Conservation (phyloP, 2,797 vertebrate genomes). For the Gymnoscopelus braueri region DNA sequence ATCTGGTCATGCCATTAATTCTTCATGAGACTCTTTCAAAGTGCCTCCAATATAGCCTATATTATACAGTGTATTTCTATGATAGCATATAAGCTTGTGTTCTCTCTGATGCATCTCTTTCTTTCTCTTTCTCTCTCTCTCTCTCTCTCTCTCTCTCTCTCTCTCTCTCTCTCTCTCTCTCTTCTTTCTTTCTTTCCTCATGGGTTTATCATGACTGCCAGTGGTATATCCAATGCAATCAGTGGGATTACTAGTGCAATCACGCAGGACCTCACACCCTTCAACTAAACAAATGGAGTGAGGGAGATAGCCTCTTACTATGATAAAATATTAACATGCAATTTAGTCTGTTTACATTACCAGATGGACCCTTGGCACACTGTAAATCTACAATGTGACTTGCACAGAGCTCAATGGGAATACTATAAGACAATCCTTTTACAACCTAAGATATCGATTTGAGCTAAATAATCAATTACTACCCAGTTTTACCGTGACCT, state of each 20-base stretch:
- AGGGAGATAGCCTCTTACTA: conserved; percentile 9
- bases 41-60: conserved; percentile 2
- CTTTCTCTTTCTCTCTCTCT: too few relatives aligned
- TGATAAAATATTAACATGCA: conserved; percentile 33
- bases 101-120: not conserved
- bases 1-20: conserved; percentile 34
- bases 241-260: not conserved
- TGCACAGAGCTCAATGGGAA: not conserved
- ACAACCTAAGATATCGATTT: not conserved
- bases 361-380: conserved; percentile 12
- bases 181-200: not conserved
- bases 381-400: not conserved
- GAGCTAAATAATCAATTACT: conserved; percentile 24
- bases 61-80: not conserved
- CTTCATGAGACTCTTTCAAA: conserved; percentile 12
- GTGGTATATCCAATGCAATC: not conserved
- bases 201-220: conserved; percentile 10
- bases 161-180: too few relatives aligned
- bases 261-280: not conserved
- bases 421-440: not conserved
- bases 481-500: conserved; percentile 14
- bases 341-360: conserved; percentile 28
- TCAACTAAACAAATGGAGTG: conserved; percentile 12
- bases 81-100: not conserved
- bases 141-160: too few relatives aligned